Percentiles rank a stretch among this genome's conserved stretches.
Evolutionary conservation across 1,140 invertebrate species (phyloP).

Genomic region (Polypedilum vanderplanki): DNA sequence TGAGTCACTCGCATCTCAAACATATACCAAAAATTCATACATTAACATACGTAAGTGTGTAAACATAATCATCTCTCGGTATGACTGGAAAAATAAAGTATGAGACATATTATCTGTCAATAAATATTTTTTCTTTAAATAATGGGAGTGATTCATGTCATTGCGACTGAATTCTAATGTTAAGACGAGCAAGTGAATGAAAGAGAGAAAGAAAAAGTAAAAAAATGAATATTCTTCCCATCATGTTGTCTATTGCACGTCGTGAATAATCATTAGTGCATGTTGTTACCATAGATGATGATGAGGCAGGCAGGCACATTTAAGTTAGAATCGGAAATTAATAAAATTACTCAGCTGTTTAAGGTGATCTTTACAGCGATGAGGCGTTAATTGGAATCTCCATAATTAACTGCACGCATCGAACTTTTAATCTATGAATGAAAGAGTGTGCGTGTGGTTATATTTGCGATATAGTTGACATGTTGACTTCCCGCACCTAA

Average conservation of each 20-base stretch:
- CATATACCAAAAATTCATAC: no score
- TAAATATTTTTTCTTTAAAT: background rate
- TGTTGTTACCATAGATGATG: background rate
- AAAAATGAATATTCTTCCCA: background rate
- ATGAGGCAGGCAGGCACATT: no score
- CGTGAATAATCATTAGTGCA: slow-evolving; percentile 18
- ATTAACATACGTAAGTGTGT: no score
- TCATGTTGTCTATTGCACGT: slow-evolving; percentile 8
- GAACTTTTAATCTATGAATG: background rate
- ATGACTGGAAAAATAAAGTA: background rate
- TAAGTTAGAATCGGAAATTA: background rate
- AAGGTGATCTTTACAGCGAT: background rate
- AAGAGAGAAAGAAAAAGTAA: background rate
- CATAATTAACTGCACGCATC: background rate
- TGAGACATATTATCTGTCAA: slow-evolving; percentile 18
- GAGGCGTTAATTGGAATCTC: slow-evolving; percentile 3
- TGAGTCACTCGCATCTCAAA: no score
- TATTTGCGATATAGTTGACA: background rate
- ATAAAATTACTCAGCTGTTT: background rate
- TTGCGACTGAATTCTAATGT: no score
- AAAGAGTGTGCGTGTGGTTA: background rate
- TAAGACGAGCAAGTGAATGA: no score
- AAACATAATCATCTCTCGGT: no score
- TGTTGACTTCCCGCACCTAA: background rate
- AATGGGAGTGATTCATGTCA: background rate